Percentiles rank a stretch among this genome's conserved stretches.
Conservation (phyloP, 2,888 invertebrate genomes). For the Drosophila ezoana region DNA sequence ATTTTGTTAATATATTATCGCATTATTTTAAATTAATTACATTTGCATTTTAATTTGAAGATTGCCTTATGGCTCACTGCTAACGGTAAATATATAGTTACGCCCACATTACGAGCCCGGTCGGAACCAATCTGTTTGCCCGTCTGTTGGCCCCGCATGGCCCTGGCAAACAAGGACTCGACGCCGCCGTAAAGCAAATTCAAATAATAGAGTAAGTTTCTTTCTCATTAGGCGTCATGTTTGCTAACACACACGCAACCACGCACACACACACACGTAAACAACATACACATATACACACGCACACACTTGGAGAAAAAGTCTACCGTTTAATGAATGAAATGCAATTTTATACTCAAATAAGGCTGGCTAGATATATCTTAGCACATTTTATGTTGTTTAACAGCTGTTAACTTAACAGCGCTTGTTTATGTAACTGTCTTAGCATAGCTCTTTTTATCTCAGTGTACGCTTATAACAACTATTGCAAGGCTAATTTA, state of each 20-base stretch:
- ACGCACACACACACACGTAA: constrained; percentile 18
- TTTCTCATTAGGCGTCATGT: constrained; percentile 76
- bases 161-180: constrained; percentile 34
- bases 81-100: constrained; percentile 12
- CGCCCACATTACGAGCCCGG: constrained; percentile 7
- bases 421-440: too few relatives aligned
- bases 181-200: constrained; percentile 49
- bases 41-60: constrained; percentile 21
- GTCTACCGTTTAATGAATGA: too few relatives aligned
- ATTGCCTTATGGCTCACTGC: background rate
- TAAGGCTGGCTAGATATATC: too few relatives aligned
- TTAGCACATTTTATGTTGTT: too few relatives aligned
- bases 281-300: constrained; percentile 21
- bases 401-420: too few relatives aligned
- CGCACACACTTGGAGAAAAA: background rate
- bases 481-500: too few relatives aligned
- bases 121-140: constrained; percentile 22
- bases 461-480: too few relatives aligned
- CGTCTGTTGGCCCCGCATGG: constrained; percentile 12
- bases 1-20: background rate
- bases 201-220: constrained; percentile 74
- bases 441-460: too few relatives aligned
- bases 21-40: constrained; percentile 17
- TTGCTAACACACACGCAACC: constrained; percentile 50
- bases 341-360: too few relatives aligned